Base-by-base conservation (phyloP, 2,888 invertebrate species). In the Galeopsomyia nigrocyanea region DNA sequence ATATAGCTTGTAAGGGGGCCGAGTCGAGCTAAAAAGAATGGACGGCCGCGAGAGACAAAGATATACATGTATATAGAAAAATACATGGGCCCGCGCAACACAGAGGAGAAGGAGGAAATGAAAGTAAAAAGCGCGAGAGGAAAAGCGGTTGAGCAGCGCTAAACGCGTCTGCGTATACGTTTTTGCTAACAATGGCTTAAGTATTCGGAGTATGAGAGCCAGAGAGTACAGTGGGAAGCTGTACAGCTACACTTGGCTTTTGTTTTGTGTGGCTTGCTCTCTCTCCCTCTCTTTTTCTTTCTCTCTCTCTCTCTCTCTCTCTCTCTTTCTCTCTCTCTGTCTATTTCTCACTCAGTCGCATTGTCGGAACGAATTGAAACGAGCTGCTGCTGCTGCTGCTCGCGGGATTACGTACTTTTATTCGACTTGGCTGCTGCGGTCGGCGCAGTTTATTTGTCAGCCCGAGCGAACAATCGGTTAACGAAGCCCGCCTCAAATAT, bases 321-420 rank as follows among this genome's bases (percentile, higher is more conserved):
- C n/a, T n/a, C n/a, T n/a, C n/a, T n/a, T n/a, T n/a, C n/a, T n/a
- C n/a, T n/a, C n/a, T n/a, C n/a, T n/a, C n/a, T 31, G 31, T 31
- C 31, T 39, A 7, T 39, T 56, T 49, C 49, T 53, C 58, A 47
- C 60, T 72, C 39, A 16, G 39, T 47, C 31, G 56, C 46, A 64
- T 68, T 73, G 65, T 68, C 63, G n/a, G 21, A 62, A 51, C 56
- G 56, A 73, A 65, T 69, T 65, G 65, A 61, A 66, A 63, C 53
- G 65, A 21, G 55, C 39, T 53, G 17, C 9, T 53, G 53, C 51
- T 51, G 53, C 17, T 51, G 1, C 19, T 53, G 19, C 19, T 26
- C 62, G 14, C 49, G 26, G 70, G 60, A 67, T 74, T 73, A 58
- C 56, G 62, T 66, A 69, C 66, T 69, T 70, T 73, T 66, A 73